A percentile compares a stretch with the other conserved stretches of the same genome.
These are phyloP conservation scores for Psittacula derbiana DNA, from an alignment of 2,797 vertebrate genomes.

Conservation along the genomic window DNA sequence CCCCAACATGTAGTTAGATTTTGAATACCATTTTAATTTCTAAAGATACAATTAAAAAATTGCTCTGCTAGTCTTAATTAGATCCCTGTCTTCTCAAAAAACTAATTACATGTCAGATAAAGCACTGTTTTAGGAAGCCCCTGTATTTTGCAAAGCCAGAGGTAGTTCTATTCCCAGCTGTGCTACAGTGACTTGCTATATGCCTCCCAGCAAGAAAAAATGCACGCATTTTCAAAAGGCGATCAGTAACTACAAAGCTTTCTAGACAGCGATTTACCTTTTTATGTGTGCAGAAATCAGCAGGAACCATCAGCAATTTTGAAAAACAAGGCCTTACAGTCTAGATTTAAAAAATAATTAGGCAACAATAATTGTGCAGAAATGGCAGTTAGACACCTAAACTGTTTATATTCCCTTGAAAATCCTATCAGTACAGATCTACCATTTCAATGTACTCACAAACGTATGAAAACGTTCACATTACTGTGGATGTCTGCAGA, in stretches of 20 bases:
- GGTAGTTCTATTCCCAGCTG: neutral
- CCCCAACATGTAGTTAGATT: neutral
- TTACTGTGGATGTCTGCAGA: neutral
- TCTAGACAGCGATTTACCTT: neutral
- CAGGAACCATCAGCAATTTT: neutral
- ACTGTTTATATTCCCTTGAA: neutral
- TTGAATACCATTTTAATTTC: neutral
- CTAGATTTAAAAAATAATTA: neutral
- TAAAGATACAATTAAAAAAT: neutral
- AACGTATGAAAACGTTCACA: neutral
- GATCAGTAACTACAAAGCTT: neutral
- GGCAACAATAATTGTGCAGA: neutral
- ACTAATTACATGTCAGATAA: slow-evolving; percentile 35
- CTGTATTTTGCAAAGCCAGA: neutral
- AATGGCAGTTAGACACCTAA: neutral
- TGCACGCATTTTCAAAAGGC: neutral
- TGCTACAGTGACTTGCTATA: neutral
- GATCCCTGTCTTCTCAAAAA: neutral
- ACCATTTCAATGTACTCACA: neutral
- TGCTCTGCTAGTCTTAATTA: slow-evolving; percentile 17
- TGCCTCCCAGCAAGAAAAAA: slow-evolving; percentile 1
- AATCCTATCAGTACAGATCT: neutral
- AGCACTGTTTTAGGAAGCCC: neutral
- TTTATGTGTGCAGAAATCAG: neutral
- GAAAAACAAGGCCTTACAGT: neutral